Conservation (phyloP, 30 jellyfish, hydroid and myxozoan species). For the Euphysa ruthae region DNA sequence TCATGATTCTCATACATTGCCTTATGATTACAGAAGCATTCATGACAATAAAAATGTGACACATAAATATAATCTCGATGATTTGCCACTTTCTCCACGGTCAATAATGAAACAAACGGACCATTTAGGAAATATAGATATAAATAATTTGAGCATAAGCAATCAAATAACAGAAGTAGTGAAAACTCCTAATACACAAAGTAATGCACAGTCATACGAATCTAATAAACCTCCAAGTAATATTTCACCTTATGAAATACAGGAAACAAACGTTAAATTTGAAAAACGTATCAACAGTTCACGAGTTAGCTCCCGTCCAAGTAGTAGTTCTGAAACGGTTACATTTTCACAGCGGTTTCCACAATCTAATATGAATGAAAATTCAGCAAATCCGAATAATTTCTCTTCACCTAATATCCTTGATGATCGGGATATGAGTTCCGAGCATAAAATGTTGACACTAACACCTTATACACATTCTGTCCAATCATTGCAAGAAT, state of each 20-base stretch:
- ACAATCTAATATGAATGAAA: neutral
- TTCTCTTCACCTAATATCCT: slow-evolving; percentile 28
- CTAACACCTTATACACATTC: slow-evolving; percentile 23
- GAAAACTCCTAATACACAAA: neutral
- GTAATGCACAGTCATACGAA: neutral
- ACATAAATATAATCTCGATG: slow-evolving; percentile 21
- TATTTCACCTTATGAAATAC: no score
- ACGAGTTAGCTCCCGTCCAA: neutral
- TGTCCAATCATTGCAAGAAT: slow-evolving; percentile 17
- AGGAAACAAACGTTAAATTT: neutral
- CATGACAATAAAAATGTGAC: no score
- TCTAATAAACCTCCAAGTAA: neutral
- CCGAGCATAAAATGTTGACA: slow-evolving; percentile 16
- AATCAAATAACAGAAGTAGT: neutral
- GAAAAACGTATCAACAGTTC: neutral
- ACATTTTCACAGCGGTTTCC: neutral
- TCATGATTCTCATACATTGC: no score
- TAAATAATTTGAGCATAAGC: neutral
- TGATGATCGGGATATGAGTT: neutral
- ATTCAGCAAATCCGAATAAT: slow-evolving; percentile 3
- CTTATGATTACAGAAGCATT: no score
- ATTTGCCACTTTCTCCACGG: slow-evolving; percentile 35
- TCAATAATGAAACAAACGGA: neutral
- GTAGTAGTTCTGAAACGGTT: neutral
- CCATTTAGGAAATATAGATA: neutral